Evolutionary conservation across 2,113 vertebrate species (phyloP), one percentile per base, ranked within the genome.

Genomic region (Cettia cetti): DNA sequence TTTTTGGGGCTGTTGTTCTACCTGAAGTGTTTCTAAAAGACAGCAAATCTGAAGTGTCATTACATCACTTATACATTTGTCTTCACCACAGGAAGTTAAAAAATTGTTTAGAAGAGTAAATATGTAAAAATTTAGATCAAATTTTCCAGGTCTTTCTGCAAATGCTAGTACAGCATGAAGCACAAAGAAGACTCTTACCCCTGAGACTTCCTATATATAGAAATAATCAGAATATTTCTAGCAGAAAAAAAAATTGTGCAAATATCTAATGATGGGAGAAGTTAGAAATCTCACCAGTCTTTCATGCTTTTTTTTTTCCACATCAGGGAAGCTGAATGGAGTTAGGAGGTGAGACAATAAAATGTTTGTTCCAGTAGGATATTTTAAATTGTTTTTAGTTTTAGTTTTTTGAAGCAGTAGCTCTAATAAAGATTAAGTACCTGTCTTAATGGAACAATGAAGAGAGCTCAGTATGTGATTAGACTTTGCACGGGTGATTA

Each of bases 351-450:
- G 52, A 75, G 72, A 79, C 15, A 66, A 81, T 64, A 30, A 42
- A 40, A 24, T 31, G 13, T 75, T 91, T 90, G 35, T 75, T 88
- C 76, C 20, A 13, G 37, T 20, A 52, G 22, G 28, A 63, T 52
- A 86, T 71, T 90, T 90, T 52, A 66, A 94, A 83, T 88, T 70
- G 68, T 19, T 78, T 90, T 76, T n/a, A 86, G 54, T 70, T 76
- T 80, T 92, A 87, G 82, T 92, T 95, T 95, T 92, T 89, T 87
- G 65, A 84, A 79, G 65, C 28, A 53, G n/a, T 72, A 84, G 54
- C 57, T 84, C 57, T 92, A 94, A 92, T 92, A 89, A 94, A 94
- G 84, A 91, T 82, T 28, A 94, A 95, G 61, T 92, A 84, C 65
- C 89, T 87, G 80, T 85, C 95, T 92, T 84, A 82, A 61, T 31